phyloP scores from a whole-genome alignment of 2,113 vertebrate genomes.

The Eublepharis macularius region DNA sequence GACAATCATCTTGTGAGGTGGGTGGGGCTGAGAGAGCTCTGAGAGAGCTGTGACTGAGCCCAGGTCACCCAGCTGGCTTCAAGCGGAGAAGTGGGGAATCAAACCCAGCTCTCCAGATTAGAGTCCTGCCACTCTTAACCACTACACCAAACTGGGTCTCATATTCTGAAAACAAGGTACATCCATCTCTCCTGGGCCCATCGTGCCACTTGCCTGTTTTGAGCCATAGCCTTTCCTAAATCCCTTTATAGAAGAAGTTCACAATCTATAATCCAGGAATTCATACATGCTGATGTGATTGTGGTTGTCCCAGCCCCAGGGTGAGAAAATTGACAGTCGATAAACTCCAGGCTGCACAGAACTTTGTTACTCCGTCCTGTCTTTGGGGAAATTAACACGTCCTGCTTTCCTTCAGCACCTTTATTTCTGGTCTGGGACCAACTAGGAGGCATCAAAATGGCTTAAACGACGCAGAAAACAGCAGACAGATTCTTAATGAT shows the following conservation, averaged over 20 bases:
- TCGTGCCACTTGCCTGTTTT: no score
- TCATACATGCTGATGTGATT: not conserved
- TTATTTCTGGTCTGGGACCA: constrained; percentile 53
- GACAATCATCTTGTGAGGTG: no score
- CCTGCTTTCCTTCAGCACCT: constrained; percentile 52
- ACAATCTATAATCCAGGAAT: not conserved
- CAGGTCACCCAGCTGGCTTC: no score
- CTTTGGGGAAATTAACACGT: constrained; percentile 54
- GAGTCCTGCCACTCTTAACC: no score
- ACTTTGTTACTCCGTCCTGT: constrained; percentile 63
- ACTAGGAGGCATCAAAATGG: constrained; percentile 38
- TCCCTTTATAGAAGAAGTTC: not conserved
- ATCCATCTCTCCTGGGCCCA: no score
- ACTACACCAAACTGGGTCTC: no score
- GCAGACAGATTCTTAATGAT: constrained; percentile 14
- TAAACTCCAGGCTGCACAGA: constrained; percentile 32
- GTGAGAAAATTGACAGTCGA: constrained; percentile 37
- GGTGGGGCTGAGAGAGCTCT: no score
- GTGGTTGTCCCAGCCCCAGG: constrained; percentile 42
- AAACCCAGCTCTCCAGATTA: no score
- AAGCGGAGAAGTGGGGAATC: no score
- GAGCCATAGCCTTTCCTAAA: no score
- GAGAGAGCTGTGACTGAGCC: no score
- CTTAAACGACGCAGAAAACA: constrained; percentile 41
- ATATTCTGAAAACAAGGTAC: no score